These are phyloP conservation scores for Marronus borbonicus DNA, from an alignment of 2,888 invertebrate genomes.

Conservation along the genomic window DNA sequence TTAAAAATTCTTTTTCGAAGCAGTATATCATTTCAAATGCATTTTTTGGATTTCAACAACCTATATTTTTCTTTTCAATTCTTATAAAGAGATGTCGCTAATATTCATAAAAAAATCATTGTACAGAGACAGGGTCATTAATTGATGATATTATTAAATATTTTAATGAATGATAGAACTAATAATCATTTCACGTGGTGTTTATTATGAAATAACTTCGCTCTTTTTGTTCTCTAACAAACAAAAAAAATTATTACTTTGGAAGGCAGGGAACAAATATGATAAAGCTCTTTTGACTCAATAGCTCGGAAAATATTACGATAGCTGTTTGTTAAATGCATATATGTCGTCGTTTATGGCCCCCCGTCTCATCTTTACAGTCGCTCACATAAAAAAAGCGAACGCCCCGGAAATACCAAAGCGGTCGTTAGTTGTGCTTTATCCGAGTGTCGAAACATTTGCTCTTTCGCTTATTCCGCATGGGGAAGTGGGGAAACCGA, in stretches of 20 bases:
- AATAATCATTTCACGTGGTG: not conserved
- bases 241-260: not conserved
- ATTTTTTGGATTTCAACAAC: not conserved
- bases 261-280: not conserved
- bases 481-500: constrained; percentile 21
- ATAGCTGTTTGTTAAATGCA: not conserved
- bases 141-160: not conserved
- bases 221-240: not conserved
- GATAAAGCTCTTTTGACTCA: constrained; percentile 8
- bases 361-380: constrained; percentile 9
- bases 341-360: constrained; percentile 11
- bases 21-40: no score
- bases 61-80: not conserved
- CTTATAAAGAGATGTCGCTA: not conserved
- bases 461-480: not conserved
- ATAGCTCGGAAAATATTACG: not conserved
- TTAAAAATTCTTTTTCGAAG: no score
- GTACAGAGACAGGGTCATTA: not conserved
- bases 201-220: not conserved
- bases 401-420: constrained; percentile 8
- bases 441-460: constrained; percentile 1
- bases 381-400: constrained; percentile 7
- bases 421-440: constrained; percentile 19
- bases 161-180: not conserved
- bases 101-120: not conserved